A percentile compares a stretch with the other conserved stretches of the same genome.
Conservation (phyloP, 2,797 vertebrate species). For the Thamnophis elegans region DNA sequence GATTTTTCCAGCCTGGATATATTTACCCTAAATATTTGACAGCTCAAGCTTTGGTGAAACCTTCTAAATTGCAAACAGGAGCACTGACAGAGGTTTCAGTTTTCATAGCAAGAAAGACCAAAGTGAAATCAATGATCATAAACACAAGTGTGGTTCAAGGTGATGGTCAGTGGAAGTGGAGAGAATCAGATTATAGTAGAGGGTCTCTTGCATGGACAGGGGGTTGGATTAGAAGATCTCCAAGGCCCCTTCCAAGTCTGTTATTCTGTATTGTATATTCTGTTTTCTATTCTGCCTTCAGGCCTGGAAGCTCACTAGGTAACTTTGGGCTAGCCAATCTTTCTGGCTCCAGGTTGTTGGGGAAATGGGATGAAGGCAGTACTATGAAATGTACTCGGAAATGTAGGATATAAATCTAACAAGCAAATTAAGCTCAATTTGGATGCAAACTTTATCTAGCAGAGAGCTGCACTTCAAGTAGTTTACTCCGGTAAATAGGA, state of each 20-base stretch:
- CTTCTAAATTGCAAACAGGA: not conserved
- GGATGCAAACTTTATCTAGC: not conserved
- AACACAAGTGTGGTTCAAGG: not conserved
- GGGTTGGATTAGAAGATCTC: not conserved
- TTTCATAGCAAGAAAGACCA: not conserved
- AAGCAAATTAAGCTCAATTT: not conserved
- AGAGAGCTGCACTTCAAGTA: not conserved
- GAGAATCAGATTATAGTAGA: not conserved
- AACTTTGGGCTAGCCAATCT: not conserved
- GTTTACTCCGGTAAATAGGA: not conserved
- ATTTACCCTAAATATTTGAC: not conserved
- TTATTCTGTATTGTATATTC: not conserved
- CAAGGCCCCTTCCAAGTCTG: not conserved
- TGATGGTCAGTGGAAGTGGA: not conserved
- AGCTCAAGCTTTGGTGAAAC: not conserved
- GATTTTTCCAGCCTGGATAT: not conserved
- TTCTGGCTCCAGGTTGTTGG: not conserved
- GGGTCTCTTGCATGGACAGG: not conserved
- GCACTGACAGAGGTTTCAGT: not conserved
- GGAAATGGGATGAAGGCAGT: not conserved
- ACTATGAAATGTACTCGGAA: not conserved
- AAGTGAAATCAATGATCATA: not conserved
- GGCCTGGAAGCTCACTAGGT: not conserved
- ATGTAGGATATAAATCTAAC: not conserved
- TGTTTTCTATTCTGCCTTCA: not conserved